phyloP scores from a whole-genome alignment of 2,113 vertebrate species.

The Forbesichthys papilliferus region DNA sequence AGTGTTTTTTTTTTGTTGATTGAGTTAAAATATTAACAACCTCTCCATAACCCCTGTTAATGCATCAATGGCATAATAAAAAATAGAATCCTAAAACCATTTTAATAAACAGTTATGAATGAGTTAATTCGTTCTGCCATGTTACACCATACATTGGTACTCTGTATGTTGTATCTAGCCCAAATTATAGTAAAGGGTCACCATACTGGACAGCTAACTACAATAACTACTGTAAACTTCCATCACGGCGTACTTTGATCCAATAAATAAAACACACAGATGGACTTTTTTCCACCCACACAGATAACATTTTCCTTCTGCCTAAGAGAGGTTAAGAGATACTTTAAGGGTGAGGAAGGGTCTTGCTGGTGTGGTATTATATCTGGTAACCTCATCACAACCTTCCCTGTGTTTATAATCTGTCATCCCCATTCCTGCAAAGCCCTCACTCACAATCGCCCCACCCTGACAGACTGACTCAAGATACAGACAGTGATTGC shows the following conservation, averaged over 20 bases:
- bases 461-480: constrained; percentile 1
- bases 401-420: too few relatives aligned
- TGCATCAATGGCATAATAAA: too few relatives aligned
- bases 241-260: constrained; percentile 10
- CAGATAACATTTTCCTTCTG: constrained; percentile 43
- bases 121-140: too few relatives aligned
- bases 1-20: too few relatives aligned
- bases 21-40: too few relatives aligned
- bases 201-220: neutral
- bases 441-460: constrained; percentile 32
- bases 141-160: neutral
- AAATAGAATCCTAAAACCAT: too few relatives aligned
- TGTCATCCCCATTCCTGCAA: constrained; percentile 31
- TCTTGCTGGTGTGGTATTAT: too few relatives aligned
- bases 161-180: neutral
- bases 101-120: too few relatives aligned
- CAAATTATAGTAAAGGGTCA: neutral
- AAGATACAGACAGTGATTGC: constrained; percentile 27
- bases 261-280: constrained; percentile 41
- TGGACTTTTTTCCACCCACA: neutral
- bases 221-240: neutral
- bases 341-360: constrained; percentile 3
- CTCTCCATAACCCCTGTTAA: too few relatives aligned
- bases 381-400: too few relatives aligned
- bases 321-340: constrained; percentile 20